phyloP scores from a whole-genome alignment of 2,797 vertebrate genomes.

The Margarornis squamiger region DNA sequence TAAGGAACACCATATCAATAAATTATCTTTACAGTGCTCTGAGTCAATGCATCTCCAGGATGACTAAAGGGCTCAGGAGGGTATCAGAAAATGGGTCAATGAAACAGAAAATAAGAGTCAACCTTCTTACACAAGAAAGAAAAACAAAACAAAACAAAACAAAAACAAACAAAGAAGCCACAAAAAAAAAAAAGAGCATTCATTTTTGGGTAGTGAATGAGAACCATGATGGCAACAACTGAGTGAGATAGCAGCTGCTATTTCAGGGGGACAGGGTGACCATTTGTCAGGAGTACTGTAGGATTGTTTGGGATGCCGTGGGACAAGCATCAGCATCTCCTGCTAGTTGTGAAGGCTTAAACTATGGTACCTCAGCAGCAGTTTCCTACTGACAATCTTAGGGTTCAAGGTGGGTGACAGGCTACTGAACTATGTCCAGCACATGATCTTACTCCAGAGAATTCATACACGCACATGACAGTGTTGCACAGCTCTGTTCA shows the following conservation, averaged over 20 bases:
- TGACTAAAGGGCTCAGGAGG: background rate
- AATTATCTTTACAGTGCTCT: background rate
- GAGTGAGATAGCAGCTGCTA: background rate
- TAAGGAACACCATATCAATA: background rate
- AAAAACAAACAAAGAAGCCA: too few species aligned
- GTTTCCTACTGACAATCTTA: background rate
- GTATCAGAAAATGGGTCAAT: background rate
- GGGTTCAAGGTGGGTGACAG: background rate
- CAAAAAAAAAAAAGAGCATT: background rate
- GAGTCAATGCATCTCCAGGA: background rate
- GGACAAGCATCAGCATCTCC: background rate
- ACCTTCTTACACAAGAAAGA: background rate
- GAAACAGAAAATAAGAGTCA: background rate
- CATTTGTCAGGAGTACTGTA: background rate
- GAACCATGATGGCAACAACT: background rate
- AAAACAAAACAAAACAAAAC: background rate
- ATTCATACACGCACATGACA: fast-evolving
- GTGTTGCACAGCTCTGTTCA: background rate
- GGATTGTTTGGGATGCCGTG: background rate
- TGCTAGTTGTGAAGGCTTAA: background rate
- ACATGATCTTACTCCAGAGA: background rate
- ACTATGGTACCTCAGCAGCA: background rate
- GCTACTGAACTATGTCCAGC: fast-evolving
- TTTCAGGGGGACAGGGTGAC: background rate
- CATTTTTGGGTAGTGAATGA: background rate